Conservation (phyloP, 2,797 vertebrate species). For the Acanthiza pusilla region DNA sequence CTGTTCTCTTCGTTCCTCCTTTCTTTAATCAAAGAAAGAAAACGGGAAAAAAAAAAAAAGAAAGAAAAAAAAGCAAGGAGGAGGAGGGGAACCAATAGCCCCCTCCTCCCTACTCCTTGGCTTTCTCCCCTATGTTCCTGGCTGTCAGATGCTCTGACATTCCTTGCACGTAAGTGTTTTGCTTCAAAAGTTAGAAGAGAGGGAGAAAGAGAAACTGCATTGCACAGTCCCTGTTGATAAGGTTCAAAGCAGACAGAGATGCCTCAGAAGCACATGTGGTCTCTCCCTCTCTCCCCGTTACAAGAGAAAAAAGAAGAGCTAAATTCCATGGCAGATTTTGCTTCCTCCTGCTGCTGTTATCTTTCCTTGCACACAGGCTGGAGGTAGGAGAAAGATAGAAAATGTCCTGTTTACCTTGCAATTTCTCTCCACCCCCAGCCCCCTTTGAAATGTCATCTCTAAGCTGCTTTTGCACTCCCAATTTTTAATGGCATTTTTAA, state of each 20-base stretch:
- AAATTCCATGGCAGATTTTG: conserved; percentile 47
- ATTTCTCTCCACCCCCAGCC: conserved; percentile 27
- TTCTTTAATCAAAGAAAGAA: conserved; percentile 59
- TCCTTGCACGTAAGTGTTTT: conserved; percentile 66
- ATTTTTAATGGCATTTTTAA: conserved; percentile 53
- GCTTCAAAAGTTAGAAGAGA: conserved; percentile 68
- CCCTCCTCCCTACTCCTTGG: conserved; percentile 19
- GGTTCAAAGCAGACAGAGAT: conserved; percentile 68
- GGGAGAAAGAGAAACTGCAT: conserved; percentile 48
- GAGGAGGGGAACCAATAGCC: not conserved
- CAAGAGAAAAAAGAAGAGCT: conserved; percentile 43
- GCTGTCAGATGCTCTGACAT: conserved; percentile 56
- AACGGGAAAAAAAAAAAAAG: not conserved
- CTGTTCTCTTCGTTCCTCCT: conserved; percentile 20
- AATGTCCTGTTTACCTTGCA: conserved; percentile 52
- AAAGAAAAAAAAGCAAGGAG: not conserved
- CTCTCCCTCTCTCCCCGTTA: conserved; percentile 8
- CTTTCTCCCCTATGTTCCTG: conserved; percentile 32
- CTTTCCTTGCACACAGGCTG: conserved; percentile 49
- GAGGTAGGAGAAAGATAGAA: conserved; percentile 43
- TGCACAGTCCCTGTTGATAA: conserved; percentile 69
- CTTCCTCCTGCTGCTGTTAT: conserved; percentile 59
- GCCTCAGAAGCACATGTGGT: conserved; percentile 58
- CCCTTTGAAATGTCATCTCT: conserved; percentile 47
- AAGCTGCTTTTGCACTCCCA: conserved; percentile 30